phyloP scores from a whole-genome alignment of 2,888 invertebrate genomes.

The Hipparchia sbordonii region DNA sequence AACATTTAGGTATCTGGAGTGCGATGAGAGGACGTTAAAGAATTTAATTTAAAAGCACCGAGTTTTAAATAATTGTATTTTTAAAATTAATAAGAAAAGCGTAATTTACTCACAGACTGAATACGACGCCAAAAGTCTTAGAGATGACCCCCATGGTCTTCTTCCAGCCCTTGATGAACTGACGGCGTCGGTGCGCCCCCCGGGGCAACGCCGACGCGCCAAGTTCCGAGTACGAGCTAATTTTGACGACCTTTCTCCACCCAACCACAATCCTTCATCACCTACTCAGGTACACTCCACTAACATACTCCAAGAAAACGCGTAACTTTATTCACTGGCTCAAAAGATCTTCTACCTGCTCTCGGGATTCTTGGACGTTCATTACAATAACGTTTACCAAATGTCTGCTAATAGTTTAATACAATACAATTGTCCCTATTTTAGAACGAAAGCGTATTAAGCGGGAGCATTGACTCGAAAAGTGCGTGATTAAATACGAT shows the following conservation, averaged over 20 bases:
- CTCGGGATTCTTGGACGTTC: conserved; percentile 9
- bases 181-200: conserved; percentile 78
- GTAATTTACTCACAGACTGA: conserved; percentile 88
- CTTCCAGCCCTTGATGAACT: conserved; percentile 79
- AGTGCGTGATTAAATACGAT: conserved; percentile 37
- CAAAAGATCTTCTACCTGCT: conserved; percentile 25
- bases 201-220: conserved; percentile 70
- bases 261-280: conserved; percentile 57
- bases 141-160: conserved; percentile 89
- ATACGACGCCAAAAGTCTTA: conserved; percentile 90
- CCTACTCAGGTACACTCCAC: conserved; percentile 59
- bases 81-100: not conserved
- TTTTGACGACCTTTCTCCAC: conserved; percentile 64
- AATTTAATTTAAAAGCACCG: too few relatives aligned
- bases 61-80: too few relatives aligned
- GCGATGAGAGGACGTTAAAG: too few relatives aligned
- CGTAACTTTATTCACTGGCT: conserved; percentile 17
- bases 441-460: conserved; percentile 63
- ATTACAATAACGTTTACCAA: conserved; percentile 30
- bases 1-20: too few relatives aligned
- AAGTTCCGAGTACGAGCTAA: conserved; percentile 76
- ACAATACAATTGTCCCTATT: conserved; percentile 50
- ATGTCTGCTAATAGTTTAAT: conserved; percentile 7
- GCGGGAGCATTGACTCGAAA: conserved; percentile 54
- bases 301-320: conserved; percentile 28